Conservation (phyloP, 2,888 invertebrate species). For the Acleris cristana region DNA sequence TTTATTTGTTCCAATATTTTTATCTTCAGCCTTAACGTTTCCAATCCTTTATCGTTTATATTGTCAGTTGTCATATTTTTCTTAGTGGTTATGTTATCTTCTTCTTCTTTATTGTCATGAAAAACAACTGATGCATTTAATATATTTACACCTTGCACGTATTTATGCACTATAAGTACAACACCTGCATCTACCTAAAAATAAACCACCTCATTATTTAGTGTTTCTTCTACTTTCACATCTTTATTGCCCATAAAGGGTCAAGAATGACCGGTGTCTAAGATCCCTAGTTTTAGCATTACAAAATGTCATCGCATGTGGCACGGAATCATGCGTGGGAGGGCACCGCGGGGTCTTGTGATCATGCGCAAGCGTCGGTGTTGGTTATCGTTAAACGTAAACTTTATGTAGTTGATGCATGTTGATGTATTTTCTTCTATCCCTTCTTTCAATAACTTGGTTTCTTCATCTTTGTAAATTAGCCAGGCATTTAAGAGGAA, state of each 20-base stretch:
- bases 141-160: no score
- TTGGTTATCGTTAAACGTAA: slow-evolving; percentile 11
- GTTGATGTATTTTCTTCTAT: neutral
- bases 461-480: neutral
- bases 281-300: slow-evolving; percentile 4
- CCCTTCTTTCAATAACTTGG: neutral
- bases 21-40: no score
- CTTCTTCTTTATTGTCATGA: no score
- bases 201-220: no score
- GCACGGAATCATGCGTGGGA: slow-evolving; percentile 11
- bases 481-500: neutral
- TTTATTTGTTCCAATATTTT: neutral
- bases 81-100: no score
- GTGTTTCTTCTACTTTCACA: no score
- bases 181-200: no score
- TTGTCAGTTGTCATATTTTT: no score
- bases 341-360: slow-evolving; percentile 18
- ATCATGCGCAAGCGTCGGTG: slow-evolving; percentile 3
- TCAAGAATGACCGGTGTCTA: neutral
- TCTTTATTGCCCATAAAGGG: neutral
- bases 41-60: no score
- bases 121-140: no score
- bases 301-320: slow-evolving; percentile 2
- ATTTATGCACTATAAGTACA: no score
- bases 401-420: slow-evolving; percentile 13